phyloP scores from a whole-genome alignment of 2,113 vertebrate genomes.

The Trogon surrucura region DNA sequence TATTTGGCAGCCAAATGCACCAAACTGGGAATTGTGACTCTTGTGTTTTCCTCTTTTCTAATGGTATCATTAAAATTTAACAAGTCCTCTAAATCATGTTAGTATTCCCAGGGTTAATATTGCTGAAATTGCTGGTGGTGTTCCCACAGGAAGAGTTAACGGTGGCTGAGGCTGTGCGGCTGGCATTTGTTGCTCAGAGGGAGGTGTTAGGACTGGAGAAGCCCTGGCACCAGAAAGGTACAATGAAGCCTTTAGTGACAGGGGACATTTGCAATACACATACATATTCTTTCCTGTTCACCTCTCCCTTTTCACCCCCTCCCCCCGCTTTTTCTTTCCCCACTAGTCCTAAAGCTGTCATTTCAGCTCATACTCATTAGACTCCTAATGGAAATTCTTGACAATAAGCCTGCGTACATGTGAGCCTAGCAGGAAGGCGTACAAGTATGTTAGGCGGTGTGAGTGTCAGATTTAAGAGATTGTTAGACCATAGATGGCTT shows the following conservation, averaged over 20 bases:
- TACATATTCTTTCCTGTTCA: not conserved
- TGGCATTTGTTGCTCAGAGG: not conserved
- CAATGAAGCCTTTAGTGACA: not conserved
- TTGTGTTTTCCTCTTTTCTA: constrained; percentile 54
- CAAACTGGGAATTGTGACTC: not conserved
- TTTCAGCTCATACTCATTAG: not conserved
- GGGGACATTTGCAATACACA: not conserved
- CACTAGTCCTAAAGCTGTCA: constrained; percentile 24
- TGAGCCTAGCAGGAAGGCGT: constrained; percentile 6
- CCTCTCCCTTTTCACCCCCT: not conserved
- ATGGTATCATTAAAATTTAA: constrained; percentile 71
- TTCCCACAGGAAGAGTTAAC: constrained; percentile 62
- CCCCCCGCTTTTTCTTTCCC: not conserved
- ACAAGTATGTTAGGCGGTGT: not conserved
- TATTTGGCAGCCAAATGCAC: not conserved
- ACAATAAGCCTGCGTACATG: not conserved
- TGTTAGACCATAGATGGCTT: constrained; percentile 65
- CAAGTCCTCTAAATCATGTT: constrained; percentile 62
- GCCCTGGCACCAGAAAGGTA: not conserved
- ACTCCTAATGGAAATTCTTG: constrained; percentile 9
- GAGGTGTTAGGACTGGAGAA: not conserved
- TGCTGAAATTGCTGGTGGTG: constrained; percentile 36
- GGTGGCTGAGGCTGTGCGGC: not conserved
- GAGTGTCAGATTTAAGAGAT: constrained; percentile 67
- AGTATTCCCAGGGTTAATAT: constrained; percentile 64